Base-by-base conservation (phyloP, 2,888 invertebrate genomes). In the Octodonta nipae region DNA sequence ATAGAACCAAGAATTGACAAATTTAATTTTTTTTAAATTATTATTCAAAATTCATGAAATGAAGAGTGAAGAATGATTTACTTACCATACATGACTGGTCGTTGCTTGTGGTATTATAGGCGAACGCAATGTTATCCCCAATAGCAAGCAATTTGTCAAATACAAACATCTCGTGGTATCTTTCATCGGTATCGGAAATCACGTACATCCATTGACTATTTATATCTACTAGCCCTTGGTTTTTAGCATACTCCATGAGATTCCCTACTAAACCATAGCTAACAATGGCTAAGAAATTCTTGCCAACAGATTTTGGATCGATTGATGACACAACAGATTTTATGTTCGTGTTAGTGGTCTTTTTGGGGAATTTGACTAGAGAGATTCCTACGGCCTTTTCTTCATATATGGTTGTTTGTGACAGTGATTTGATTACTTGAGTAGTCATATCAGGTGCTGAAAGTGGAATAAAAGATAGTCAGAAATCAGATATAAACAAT, bases 171-270 rank as follows among this genome's bases (percentile, higher is more conserved):
- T 77, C 72, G 1, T 64, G 63, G 3, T 62, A 59, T 3, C 58
- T 58, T 0, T 47, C 51, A 34, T 67, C 60, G 0, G 71, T 72
- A 35, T 81, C 77, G 0, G 78, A 68, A 30, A 85, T 64, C 20
- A 85, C 65, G 52, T 81, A 86, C n/a, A 87, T 55, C 86, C 87
- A 87, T 52, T 86, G 84, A 40, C 75, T 81, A 45, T 65, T 67
- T 0, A 81, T 76, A 47, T 77, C 70, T 1, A 79, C 73, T 67
- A 87, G 70, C 20, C 66, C 62, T 30, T 78, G 57, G 1, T 68
- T 63, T 26, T 78, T 73, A 0, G 81, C 81, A 3, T 72, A 70
- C 49, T 79, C 77, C 50, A 81, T 72, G 42, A 84, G 67, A 1
- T 70, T 68, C 8, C 71, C 66, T 51, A 77, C 68, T 28, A 73